These are phyloP conservation scores for Arbacia lixula DNA, from an alignment of 53 echinoderm and acorn worm genomes.

Conservation along the genomic window DNA sequence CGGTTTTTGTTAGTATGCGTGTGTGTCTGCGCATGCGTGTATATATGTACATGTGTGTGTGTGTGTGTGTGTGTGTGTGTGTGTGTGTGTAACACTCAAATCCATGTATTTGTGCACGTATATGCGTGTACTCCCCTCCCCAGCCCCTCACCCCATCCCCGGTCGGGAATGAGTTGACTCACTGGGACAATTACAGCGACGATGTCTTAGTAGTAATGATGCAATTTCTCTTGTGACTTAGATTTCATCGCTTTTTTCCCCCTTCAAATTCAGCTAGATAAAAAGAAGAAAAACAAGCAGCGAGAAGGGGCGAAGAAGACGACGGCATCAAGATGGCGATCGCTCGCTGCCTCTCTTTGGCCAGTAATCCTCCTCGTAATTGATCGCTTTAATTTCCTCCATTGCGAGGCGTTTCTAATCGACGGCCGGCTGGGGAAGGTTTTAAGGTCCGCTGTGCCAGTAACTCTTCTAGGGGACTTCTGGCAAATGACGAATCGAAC, in stretches of 20 bases:
- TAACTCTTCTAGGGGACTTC: conserved; percentile 16
- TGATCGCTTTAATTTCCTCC: conserved; percentile 61
- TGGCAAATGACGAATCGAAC: conserved; percentile 53
- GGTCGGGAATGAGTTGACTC: no score
- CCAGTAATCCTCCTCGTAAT: conserved; percentile 48
- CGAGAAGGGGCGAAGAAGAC: not conserved
- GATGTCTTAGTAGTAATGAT: not conserved
- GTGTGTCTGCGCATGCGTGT: no score
- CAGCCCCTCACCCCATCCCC: no score
- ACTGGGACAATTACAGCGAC: no score
- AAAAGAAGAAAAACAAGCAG: not conserved
- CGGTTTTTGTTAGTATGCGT: no score
- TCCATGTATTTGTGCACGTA: no score
- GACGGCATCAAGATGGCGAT: conserved; percentile 9
- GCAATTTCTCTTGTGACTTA: conserved; percentile 9
- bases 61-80: no score
- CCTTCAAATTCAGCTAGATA: not conserved
- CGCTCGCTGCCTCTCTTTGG: conserved; percentile 13
- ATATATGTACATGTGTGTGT: no score
- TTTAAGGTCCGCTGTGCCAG: not conserved
- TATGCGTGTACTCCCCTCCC: no score
- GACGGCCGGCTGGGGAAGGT: conserved; percentile 12
- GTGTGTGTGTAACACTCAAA: no score
- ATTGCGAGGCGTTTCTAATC: conserved; percentile 40
- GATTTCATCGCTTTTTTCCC: conserved; percentile 20